Conservation (phyloP, 2,113 vertebrate genomes). For the Merops nubicus region DNA sequence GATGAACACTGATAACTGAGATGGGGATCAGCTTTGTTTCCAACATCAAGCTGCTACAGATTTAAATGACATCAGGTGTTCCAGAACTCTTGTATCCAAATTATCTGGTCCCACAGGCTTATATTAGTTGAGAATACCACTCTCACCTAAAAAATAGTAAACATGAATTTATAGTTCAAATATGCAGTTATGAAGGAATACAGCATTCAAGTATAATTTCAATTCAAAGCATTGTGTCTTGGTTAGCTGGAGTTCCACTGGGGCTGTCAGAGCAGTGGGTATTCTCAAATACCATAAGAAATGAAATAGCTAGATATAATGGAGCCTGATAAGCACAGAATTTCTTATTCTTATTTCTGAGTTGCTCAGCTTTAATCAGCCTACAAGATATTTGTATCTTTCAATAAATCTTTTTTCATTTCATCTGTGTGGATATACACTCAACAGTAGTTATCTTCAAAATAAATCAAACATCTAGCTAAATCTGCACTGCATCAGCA, state of each 20-base stretch:
- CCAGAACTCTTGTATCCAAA: not conserved
- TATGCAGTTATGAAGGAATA: not conserved
- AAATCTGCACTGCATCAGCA: not conserved
- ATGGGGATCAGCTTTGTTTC: not conserved
- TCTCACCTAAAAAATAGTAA: not conserved
- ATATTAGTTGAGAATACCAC: not conserved
- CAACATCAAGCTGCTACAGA: not conserved
- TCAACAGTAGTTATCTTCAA: not conserved
- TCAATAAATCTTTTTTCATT: not conserved
- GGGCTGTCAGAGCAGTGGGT: not conserved
- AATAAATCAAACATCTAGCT: not conserved
- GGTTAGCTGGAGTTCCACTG: not conserved
- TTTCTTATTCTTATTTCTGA: not conserved
- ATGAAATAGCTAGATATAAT: not conserved
- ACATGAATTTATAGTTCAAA: not conserved
- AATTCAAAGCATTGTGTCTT: not conserved
- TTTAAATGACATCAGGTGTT: not conserved
- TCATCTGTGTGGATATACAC: not conserved
- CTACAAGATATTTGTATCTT: not conserved
- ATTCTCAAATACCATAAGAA: not conserved
- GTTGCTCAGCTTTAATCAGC: not conserved
- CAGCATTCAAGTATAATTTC: not conserved
- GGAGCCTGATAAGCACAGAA: not conserved
- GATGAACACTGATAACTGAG: not conserved
- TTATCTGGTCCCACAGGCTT: not conserved